Base-by-base conservation (phyloP, 1,140 invertebrate genomes). In the Diprion similis region DNA sequence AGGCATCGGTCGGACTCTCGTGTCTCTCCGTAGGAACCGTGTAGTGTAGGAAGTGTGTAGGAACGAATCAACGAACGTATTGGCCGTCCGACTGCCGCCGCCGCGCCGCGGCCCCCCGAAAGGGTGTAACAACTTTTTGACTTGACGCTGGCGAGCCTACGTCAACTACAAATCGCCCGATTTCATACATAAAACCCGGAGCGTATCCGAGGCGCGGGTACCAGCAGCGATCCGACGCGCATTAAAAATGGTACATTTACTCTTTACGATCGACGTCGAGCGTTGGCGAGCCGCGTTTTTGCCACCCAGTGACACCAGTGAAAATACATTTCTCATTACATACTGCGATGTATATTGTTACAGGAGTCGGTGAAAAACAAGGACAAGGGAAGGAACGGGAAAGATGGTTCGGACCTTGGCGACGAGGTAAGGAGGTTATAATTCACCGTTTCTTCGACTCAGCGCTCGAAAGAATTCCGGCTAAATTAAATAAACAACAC, bases 391-490 rank as follows among this genome's bases (percentile, higher is more conserved):
- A 83, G 90, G 84, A 87, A 86, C 82, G 82, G 83, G 79, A 88
- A 86, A 78, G 87, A 85, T 59, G 86, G 11, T 17, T 13, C 83
- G 76, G 89, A 90, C 76, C 80, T 86, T 78, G 86, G 80, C 70
- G 89, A 90, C 78, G 89, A 89, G 84, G 90, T 86, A 81, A 87
- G 85, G 85, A 37, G 24, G 24, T 87, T 85, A 85, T 81, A 83
- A 78, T 77, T 37, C 24, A 37, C 24, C 24, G 24, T 37, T 37
- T 37, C 24, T 37, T 37, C 24, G 24, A 6, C 6, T 37, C 24
- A 6, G 24, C 24, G 24, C 24, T 37, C 24, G 2, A 37, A 37
- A 37, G 6, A 37, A 37, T 37, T 37, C 24, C 24, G 24, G 24
- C 24, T 37, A 37, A 37, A 37, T 37, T 37, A 37, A 37, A 37